Evolutionary conservation across 1,140 invertebrate genomes (phyloP), one percentile per base, ranked within the genome.

Genomic region (Nebria ingens): DNA sequence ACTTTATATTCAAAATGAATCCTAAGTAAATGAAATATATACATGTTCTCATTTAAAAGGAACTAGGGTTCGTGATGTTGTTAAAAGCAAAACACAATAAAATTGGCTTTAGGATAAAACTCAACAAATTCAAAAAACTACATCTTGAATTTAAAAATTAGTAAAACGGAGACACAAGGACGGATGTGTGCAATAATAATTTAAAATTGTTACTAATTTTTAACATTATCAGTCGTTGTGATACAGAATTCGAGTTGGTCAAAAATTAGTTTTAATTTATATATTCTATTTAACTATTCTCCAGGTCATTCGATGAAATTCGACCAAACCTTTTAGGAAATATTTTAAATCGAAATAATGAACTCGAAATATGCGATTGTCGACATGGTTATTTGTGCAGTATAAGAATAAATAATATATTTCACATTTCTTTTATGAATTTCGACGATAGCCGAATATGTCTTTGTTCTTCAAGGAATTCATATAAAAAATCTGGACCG

Each of bases 141-240:
- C n/a, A n/a, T n/a, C n/a, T n/a, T 34, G 6, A 34, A n/a, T 9
- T 6, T 9, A 34, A 34, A 6, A 34, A 34, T 9, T 34, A 34
- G 25, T 34, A 34, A 34, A 34, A 34, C 25, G 6, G 25, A 6
- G 25, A 34, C 25, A 34, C 25, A 34, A 45, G 40, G 40, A 45
- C 40, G 40, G 40, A 45, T 45, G 15, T 45, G 40, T 45, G 25
- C 25, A 34, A 45, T 45, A 45, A 45, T 45, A 12, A 45, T 12
- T 11, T 45, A 4, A 45, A 17, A 9, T 45, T 17, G 17, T 17
- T 17, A 45, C 40, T 45, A 45, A 11, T 17, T 45, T 9, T 45
- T 45, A 45, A 45, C 17, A 45, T 45, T 45, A 45, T 45, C 40
- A 45, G 40, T 45, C 40, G 40, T 45, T 45, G 40, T 45, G 15